Evolutionary conservation across 2,888 invertebrate genomes (phyloP), one percentile per base, ranked within the genome.

Genomic region (Blera fallax): DNA sequence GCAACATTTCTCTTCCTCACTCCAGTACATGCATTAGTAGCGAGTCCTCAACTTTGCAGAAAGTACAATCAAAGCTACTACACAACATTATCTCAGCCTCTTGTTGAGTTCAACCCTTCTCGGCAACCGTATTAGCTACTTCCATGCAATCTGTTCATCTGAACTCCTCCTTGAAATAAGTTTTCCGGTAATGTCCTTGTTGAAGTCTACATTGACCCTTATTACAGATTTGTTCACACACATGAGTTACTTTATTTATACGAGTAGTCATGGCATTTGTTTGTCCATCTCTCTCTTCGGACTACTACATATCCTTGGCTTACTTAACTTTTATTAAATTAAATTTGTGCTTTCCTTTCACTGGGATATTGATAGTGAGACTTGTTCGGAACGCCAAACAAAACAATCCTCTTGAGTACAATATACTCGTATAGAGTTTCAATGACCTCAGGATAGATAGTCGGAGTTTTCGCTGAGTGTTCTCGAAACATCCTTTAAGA

Each of bases 291-390:
- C 56, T 34, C 56, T 56, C 18, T 32, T n/a, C 18, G 48, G 1
- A 16, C 52, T 27, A 54, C 60, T 62, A 24, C 45, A n/a, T n/a
- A n/a, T 64, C 56, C 40, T 58, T 64, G 73, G 67, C 60, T 81
- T 67, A 62, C 52, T 45, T 37, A 74, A 64, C 76, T 81, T 81
- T 81, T 69, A 81, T 81, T 81, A 76, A 81, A 81, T 81, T 81
- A 81, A 81, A 81, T 74, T 62, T 62, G 52, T 50, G 69, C 73
- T 80, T 56, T 60, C 43, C 73, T 58, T 73, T 65, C 58, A 50
- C 56, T 65, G 29, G 18, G 8, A 16, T 48, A 27, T 21, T 43
- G 16, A 50, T 32, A 56, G 32, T 52, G 52, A 54, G 72, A 29
- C 60, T 69, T 79, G 37, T 72, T 72, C 50, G 50, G 48, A 58